These are phyloP conservation scores for Orchesellides sinensis DNA, from an alignment of 2,888 invertebrate genomes.

Conservation along the genomic window DNA sequence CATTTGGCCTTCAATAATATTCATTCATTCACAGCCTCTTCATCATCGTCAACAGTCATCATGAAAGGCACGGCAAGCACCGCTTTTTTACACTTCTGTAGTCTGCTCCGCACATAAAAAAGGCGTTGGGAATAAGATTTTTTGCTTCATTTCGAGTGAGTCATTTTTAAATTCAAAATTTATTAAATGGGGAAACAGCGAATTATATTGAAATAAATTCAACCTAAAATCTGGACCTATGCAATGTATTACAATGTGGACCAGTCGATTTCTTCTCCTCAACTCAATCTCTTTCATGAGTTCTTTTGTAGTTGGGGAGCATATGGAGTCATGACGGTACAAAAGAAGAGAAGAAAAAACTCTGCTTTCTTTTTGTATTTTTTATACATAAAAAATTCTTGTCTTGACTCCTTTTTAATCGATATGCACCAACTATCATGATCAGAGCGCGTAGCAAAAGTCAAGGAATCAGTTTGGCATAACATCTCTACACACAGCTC, in stretches of 20 bases:
- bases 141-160: neutral
- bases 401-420: constrained; percentile 45
- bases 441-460: neutral
- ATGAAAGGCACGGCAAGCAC: neutral
- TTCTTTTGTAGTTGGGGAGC: too few relatives aligned
- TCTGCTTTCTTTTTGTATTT: neutral
- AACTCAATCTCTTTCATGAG: neutral
- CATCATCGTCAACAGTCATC: neutral
- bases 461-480: constrained; percentile 12
- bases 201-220: too few relatives aligned
- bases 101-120: neutral
- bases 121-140: neutral
- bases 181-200: too few relatives aligned
- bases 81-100: too few relatives aligned
- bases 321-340: neutral
- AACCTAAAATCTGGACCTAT: too few relatives aligned
- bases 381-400: constrained; percentile 35
- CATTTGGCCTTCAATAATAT: neutral
- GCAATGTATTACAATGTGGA: too few relatives aligned
- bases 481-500: neutral
- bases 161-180: too few relatives aligned
- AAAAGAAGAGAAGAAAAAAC: neutral
- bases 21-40: neutral
- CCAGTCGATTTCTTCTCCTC: neutral
- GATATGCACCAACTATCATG: constrained; percentile 33